Evolutionary conservation across 2,888 invertebrate species (phyloP), one percentile per base, ranked within the genome.

Genomic region (Prenolepis imparis): DNA sequence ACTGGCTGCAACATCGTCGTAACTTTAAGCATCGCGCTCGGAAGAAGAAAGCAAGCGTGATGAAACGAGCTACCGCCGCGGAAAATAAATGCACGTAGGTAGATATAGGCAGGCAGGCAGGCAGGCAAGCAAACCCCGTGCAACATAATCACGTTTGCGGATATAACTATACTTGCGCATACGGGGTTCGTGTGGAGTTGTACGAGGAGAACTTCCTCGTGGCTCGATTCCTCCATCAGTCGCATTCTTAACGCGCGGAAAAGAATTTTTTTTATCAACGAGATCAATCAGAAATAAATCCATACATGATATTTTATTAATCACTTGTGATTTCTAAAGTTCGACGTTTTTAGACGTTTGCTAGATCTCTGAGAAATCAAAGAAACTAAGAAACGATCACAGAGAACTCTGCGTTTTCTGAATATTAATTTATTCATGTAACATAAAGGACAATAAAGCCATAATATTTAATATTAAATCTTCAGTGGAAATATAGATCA

Each of bases 31-130:
- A 63, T 73, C 82, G 67, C 77, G 67, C 55, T 67, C 83, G 36
- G n/a, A 52, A 57, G 82, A 89, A 82, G 89, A 89, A 87, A 86
- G 89, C 83, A 75, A 78, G 74, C 84, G 83, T 83, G 87, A 87
- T 84, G 78, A 82, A 89, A 89, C 68, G 67, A 75, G 80, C 73
- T 44, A 55, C 78, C 4, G 82, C 77, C 52, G 64, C 61, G 85
- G 87, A 87, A 85, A 87, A 88, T 83, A 75, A 82, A 68, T 83
- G 61, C 80, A 63, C 57, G 74, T 63, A 82, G 52, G 44, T 18
- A n/a, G n/a, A n/a, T n/a, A n/a, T n/a, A 70, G 81, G 48, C 24
- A 41, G 55, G 55, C 74, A 28, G 28, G 28, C 28, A 28, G 28
- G 28, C n/a, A 15, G 36, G n/a, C 18, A 11, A 36, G 36, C n/a